These are phyloP conservation scores for Nesogale talazaci DNA, from an alignment of 2,113 vertebrate species.

Conservation along the genomic window DNA sequence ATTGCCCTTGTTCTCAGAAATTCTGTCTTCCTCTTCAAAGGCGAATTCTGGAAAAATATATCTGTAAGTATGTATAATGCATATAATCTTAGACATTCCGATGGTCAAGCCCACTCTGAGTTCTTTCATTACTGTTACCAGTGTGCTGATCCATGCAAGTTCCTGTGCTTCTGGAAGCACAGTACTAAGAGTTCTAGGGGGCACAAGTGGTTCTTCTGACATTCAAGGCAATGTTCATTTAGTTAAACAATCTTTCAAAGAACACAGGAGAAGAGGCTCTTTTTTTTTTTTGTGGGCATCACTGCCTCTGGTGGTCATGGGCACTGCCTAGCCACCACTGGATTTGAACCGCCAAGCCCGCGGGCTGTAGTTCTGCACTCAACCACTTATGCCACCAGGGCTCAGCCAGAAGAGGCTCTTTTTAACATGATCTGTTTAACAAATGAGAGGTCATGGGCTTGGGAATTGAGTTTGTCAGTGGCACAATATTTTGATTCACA, in stretches of 20 bases:
- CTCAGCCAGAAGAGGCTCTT: slow-evolving; percentile 71
- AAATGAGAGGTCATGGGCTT: slow-evolving; percentile 68
- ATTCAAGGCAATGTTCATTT: slow-evolving; percentile 72
- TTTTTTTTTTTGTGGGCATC: too few relatives aligned
- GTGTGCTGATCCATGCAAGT: slow-evolving; percentile 82
- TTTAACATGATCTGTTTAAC: slow-evolving; percentile 74
- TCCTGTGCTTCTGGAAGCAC: slow-evolving; percentile 70
- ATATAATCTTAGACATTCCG: background rate
- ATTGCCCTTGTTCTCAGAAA: slow-evolving; percentile 71
- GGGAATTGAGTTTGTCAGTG: slow-evolving; percentile 72
- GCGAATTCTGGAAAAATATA: slow-evolving; percentile 48
- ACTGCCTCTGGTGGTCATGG: too few relatives aligned
- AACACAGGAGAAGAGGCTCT: slow-evolving; percentile 71
- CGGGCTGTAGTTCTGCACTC: too few relatives aligned
- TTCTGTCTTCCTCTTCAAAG: slow-evolving; percentile 40
- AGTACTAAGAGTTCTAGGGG: slow-evolving; percentile 74
- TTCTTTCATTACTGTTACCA: slow-evolving; percentile 69
- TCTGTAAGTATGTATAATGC: too few relatives aligned
- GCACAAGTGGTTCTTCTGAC: slow-evolving; percentile 50
- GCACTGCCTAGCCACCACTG: too few relatives aligned
- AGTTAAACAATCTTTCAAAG: slow-evolving; percentile 59
- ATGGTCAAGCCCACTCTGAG: slow-evolving; percentile 25
- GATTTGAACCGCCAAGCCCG: too few relatives aligned
- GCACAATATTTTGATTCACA: slow-evolving; percentile 80
- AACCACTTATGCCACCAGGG: too few relatives aligned